Conservation (phyloP, 2,113 vertebrate species). For the Aegithalos caudatus region DNA sequence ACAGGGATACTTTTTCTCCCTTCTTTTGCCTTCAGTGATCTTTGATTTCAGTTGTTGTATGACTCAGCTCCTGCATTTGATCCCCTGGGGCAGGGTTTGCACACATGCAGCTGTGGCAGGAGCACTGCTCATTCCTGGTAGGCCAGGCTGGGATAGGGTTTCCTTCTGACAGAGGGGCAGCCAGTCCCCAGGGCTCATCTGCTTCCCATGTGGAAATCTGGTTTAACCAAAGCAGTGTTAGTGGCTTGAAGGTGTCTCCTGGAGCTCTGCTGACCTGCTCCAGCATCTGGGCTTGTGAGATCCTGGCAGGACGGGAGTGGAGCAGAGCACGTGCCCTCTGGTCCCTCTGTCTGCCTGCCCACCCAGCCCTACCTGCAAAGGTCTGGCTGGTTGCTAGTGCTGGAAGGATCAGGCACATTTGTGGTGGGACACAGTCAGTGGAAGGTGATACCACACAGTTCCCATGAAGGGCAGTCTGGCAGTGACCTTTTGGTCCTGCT, state of each 20-base stretch:
- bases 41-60: not conserved
- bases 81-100: not conserved
- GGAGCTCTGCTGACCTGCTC: not conserved
- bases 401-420: not conserved
- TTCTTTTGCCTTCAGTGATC: not conserved
- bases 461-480: not conserved
- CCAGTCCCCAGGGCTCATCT: not conserved
- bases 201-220: not conserved
- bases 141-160: not conserved
- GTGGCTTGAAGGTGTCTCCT: not conserved
- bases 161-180: not conserved
- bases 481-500: not conserved
- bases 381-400: not conserved
- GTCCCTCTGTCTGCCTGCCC: not conserved
- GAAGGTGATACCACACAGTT: not conserved
- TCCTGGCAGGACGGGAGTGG: not conserved
- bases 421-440: not conserved
- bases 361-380: not conserved
- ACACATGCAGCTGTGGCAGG: not conserved
- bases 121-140: not conserved
- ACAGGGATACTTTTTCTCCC: not conserved
- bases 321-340: not conserved
- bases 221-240: not conserved
- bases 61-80: slow-evolving; percentile 56
- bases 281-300: not conserved